Evolutionary conservation across 1,140 invertebrate species (phyloP), one percentile per base, ranked within the genome.

Genomic region (Tetramorium simillimum): DNA sequence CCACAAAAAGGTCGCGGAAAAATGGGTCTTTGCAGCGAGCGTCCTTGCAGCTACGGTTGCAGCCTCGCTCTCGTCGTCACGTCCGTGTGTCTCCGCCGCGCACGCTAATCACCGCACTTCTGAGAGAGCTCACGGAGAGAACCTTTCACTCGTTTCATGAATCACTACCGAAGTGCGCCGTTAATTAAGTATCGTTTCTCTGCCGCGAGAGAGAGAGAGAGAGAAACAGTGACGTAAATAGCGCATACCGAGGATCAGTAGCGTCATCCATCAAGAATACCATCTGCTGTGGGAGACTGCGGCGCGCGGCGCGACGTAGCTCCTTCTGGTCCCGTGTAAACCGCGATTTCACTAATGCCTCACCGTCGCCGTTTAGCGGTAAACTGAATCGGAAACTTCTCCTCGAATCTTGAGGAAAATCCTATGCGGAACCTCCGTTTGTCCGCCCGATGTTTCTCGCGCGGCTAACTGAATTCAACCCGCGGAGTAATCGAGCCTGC

Each of bases 71-170:
- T 76, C n/a, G 56, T 60, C 12, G 40, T 21, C 10, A 46, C 18
- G 56, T 40, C 53, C 51, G 51, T 21, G 37, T 53, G n/a, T 60
- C 53, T 76, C 21, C n/a, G 21, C 24, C n/a, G 0, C 40, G 24
- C 21, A 33, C 33, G 53, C n/a, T 76, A 86, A 73, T 86, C 76
- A 28, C 58, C 75, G 37, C 12, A 77, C 67, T 58, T 53, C 80
- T 12, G n/a, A 46, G 51, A 72, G 72, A 88, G 18, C 60, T 62
- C 49, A 33, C 37, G 28, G 24, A 14, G 33, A 33, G 33, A 33
- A 86, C 89, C 89, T 90, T 90, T 90, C 89, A 88, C 89, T 90
- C 86, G 89, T 90, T 88, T 90, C 72, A 78, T 90, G 90, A 90
- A 90, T 90, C 89, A 90, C 62, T 73, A 69, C 7, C 28, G 21